Evolutionary conservation across 2,888 invertebrate species (phyloP), one percentile per base, ranked within the genome.

Genomic region (Tuberolachnus salignus): DNA sequence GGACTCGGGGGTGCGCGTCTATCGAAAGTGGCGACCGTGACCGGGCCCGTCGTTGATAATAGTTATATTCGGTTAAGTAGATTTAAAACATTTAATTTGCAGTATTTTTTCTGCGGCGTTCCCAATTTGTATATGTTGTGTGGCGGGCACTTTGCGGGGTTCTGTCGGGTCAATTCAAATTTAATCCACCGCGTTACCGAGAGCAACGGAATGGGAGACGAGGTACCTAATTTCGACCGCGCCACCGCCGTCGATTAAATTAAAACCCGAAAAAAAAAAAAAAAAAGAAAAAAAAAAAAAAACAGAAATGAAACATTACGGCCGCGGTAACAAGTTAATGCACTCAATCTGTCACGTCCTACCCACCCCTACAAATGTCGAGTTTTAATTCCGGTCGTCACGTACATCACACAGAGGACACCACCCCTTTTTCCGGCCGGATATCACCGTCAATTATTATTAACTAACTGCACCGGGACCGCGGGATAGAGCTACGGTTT

Each of bases 301-400:
- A 73, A 26, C 49, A 63, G 63, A 63, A 63, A 34, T 49, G 51
- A 63, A 63, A 61, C 59, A 34, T 73, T 61, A 55, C 42, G 3
- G 1, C 6, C 71, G 49, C 14, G 44, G 55, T 44, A 26, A 75
- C 74, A 66, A 66, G 74, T 66, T 66, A 66, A 75, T 75, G 74
- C 74, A 75, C 74, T 75, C 66, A 66, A 75, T 23, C 74, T 75
- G 74, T 75, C 74, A 46, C 63, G 8, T 10, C 34, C 0, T 61
- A 19, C 23, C 57, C 46, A n/a, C n/a, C n/a, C n/a, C n/a, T n/a
- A n/a, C n/a, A 14, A 14, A 26, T 10, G 72, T 72, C 74, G 51
- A 75, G 55, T 64, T 63, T 63, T 63, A 42, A 64, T 66, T 66
- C 46, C 55, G 66, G 66, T 19, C 55, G 66, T 75, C 66, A 57